Evolutionary conservation across 2,113 vertebrate genomes (phyloP).

Genomic region (Monopterus albus): DNA sequence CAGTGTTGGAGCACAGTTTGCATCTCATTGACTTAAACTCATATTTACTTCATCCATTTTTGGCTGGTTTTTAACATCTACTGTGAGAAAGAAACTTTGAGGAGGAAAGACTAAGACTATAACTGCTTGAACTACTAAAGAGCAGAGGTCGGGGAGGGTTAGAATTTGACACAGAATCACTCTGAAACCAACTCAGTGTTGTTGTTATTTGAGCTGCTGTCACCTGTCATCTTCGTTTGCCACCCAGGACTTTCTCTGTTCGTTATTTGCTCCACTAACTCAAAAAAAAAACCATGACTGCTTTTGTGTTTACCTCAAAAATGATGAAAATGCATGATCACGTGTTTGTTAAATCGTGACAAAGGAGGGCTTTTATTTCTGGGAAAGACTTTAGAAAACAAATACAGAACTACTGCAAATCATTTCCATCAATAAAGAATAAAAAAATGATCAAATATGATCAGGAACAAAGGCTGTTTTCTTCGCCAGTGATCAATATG

Average conservation of each 20-base stretch:
- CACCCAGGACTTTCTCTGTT: conserved; percentile 41
- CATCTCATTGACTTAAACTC: conserved; percentile 40
- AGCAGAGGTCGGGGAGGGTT: conserved; percentile 33
- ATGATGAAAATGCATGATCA: background rate
- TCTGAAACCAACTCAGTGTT: conserved; percentile 34
- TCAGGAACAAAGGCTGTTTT: conserved; percentile 8
- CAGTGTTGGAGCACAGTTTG: conserved; percentile 51
- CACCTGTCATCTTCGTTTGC: conserved; percentile 42
- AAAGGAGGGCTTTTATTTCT: conserved; percentile 28
- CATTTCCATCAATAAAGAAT: conserved; percentile 16
- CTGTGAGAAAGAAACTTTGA: conserved; percentile 14
- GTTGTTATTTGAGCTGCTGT: conserved; percentile 42
- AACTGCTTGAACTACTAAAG: conserved; percentile 36
- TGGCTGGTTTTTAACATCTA: conserved; percentile 30
- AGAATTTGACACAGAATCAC: conserved; percentile 29
- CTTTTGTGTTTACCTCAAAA: too few relatives aligned
- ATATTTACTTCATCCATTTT: conserved; percentile 19
- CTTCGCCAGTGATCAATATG: conserved; percentile 39
- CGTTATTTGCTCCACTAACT: too few relatives aligned
- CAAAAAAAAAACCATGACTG: too few relatives aligned
- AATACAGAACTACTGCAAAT: conserved; percentile 13
- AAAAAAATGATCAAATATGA: background rate
- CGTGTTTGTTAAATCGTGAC: conserved; percentile 9
- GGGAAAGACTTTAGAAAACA: background rate
- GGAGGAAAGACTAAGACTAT: conserved; percentile 14